Base-by-base conservation (phyloP, 2,797 vertebrate genomes). In the Cyclura pinguis region DNA sequence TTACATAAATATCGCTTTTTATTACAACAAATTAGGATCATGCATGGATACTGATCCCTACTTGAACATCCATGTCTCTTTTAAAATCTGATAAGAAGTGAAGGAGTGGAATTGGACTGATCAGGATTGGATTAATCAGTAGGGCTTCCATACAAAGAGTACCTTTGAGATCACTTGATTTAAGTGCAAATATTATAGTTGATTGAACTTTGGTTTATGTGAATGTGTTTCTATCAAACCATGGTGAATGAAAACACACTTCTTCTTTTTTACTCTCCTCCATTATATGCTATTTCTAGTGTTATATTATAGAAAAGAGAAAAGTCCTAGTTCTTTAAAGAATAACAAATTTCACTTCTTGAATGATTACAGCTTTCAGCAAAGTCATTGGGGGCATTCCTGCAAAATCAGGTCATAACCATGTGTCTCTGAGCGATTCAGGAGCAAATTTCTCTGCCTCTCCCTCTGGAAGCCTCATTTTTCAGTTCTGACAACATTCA, bases 181-280 rank as follows among this genome's bases (percentile, higher is more conserved):
- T 52, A 87, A 80, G 62, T 80, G 24, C 42, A 67, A 24, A 10
- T 22, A 35, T 42, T 18, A 50, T 35, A 52, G 42, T 35, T 80
- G 47, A 78, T 38, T 6, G 16, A 42, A 59, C 85, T 47, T 24
- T 90, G 84, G 85, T 94, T 95, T 96, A 93, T 89, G 10, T 80
- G 76, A 78, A 18, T 35, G 4, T 22, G 22, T 78, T 32, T n/a
- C 24, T 80, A 80, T 10, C 74, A 93, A 93, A 84, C 80, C 82
- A 59, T n/a, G 55, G 24, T 90, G 92, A 84, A 0, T 0, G 67
- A 76, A 83, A 76, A 0, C 18, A 2, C 57, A 10, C 14, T 91
- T 93, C 85, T 87, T 24, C 5, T 86, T 90, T 1, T 16, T 84
- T n/a, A 88, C 85, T 24, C 38, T 64, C 2, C 74, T 24, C 20